These are phyloP conservation scores for Microhierax caerulescens DNA, from an alignment of 2,797 vertebrate genomes.

Conservation along the genomic window DNA sequence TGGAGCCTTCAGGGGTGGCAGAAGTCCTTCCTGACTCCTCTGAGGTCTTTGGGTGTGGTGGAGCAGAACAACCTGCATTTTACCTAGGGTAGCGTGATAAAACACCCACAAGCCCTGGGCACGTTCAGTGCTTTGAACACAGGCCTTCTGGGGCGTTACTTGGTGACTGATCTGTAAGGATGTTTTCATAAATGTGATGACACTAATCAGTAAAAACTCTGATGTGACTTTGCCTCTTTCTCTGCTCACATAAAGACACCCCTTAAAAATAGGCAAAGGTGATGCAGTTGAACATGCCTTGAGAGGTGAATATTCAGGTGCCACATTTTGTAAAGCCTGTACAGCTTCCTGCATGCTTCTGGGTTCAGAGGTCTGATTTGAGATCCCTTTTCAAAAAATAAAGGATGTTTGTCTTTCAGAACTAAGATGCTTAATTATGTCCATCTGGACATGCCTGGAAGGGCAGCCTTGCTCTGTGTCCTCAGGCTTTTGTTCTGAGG, in stretches of 20 bases:
- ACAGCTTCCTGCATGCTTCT: not conserved
- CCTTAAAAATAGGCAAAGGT: not conserved
- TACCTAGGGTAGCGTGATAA: not conserved
- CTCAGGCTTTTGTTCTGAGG: not conserved
- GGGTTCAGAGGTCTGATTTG: not conserved
- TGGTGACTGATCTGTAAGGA: not conserved
- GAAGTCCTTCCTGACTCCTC: not conserved
- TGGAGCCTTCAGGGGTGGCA: not conserved
- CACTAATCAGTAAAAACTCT: not conserved
- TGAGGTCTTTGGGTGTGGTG: not conserved
- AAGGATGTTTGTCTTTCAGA: not conserved
- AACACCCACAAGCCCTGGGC: not conserved
- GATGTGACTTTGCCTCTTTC: not conserved
- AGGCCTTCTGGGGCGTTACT: not conserved
- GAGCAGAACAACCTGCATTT: not conserved
- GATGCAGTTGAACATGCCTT: not conserved
- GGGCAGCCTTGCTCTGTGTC: not conserved
- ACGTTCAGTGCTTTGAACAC: not conserved
- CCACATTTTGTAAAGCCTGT: not conserved
- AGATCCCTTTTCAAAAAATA: not conserved
- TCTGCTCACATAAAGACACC: not conserved
- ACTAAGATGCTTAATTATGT: not conserved
- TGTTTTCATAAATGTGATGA: not conserved
- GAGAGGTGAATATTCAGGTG: not conserved
- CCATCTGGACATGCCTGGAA: not conserved